A percentile compares a stretch with the other conserved stretches of the same genome.
phyloP scores from a whole-genome alignment of 2,888 invertebrate species.

The Elaeidobius kamerunicus region DNA sequence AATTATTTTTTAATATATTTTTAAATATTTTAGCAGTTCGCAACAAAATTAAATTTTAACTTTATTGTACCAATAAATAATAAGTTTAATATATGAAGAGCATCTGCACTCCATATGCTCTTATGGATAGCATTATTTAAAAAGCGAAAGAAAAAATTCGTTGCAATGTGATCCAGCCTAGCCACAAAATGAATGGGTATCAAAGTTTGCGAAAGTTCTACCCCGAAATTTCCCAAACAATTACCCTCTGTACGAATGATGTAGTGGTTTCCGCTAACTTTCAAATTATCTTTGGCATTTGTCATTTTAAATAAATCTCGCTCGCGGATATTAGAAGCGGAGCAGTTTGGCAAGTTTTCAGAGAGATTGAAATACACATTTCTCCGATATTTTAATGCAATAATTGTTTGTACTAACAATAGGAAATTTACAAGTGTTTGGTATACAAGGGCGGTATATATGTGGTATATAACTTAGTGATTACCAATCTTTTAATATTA shows the following conservation, averaged over 20 bases:
- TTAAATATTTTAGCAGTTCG: neutral
- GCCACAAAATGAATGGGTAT: slow-evolving; percentile 11
- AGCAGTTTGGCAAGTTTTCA: too few species aligned
- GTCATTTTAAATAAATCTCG: slow-evolving; percentile 1
- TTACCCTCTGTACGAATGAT: slow-evolving; percentile 5
- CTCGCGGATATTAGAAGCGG: too few species aligned
- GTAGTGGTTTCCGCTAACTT: neutral
- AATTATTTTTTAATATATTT: slow-evolving; percentile 4
- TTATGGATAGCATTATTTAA: neutral
- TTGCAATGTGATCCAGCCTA: slow-evolving; percentile 16
- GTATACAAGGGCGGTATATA: too few species aligned
- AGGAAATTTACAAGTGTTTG: too few species aligned
- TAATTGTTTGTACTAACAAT: too few species aligned
- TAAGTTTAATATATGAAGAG: neutral
- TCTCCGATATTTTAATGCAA: too few species aligned
- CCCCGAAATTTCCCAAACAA: slow-evolving; percentile 17
- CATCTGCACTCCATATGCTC: neutral
- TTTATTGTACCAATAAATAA: neutral
- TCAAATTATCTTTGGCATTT: slow-evolving; percentile 1
- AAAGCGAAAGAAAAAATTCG: neutral
- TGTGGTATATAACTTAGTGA: too few species aligned
- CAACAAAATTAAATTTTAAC: neutral
- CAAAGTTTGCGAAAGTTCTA: slow-evolving; percentile 20
- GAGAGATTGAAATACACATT: too few species aligned
- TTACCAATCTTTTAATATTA: too few species aligned